Evolutionary conservation across 2,888 invertebrate genomes (phyloP).

Genomic region (Sinopyrophorus schimmeli): DNA sequence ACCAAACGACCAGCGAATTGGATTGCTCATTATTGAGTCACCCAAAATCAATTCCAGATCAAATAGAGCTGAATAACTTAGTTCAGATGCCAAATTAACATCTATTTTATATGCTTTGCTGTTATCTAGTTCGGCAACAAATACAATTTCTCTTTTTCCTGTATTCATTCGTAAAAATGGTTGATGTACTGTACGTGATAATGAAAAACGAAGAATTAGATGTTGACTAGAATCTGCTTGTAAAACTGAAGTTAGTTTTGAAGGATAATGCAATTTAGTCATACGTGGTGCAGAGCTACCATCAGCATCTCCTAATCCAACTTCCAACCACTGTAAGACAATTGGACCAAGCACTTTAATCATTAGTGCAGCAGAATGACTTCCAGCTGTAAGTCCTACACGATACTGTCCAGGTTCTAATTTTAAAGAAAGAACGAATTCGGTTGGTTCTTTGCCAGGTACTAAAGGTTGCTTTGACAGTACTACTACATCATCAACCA

Average conservation of each 20-base stretch:
- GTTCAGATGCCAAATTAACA: constrained; percentile 77
- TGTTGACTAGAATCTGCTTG: constrained; percentile 88
- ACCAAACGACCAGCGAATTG: constrained; percentile 85
- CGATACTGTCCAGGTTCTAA: constrained; percentile 86
- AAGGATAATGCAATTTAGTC: constrained; percentile 72
- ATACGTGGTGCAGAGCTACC: constrained; percentile 82
- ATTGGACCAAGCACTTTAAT: constrained; percentile 77
- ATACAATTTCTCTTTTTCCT: constrained; percentile 80
- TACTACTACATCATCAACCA: constrained; percentile 74
- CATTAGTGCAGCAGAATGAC: constrained; percentile 56
- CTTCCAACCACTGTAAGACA: constrained; percentile 75
- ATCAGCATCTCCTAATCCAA: constrained; percentile 89
- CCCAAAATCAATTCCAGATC: constrained; percentile 84
- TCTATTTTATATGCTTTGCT: constrained; percentile 83
- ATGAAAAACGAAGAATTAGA: constrained; percentile 76
- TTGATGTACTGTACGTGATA: constrained; percentile 80
- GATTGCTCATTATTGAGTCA: constrained; percentile 87
- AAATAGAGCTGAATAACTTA: constrained; percentile 79
- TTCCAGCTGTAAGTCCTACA: constrained; percentile 73
- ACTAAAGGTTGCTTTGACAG: constrained; percentile 67
- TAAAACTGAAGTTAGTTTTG: constrained; percentile 68
- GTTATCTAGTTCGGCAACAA: constrained; percentile 87
- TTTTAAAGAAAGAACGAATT: constrained; percentile 79
- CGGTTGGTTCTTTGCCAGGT: constrained; percentile 62
- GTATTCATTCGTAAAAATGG: constrained; percentile 82